Evolutionary conservation across 1,140 invertebrate species (phyloP), one percentile per base, ranked within the genome.

Genomic region (Euwallacea fornicatus): DNA sequence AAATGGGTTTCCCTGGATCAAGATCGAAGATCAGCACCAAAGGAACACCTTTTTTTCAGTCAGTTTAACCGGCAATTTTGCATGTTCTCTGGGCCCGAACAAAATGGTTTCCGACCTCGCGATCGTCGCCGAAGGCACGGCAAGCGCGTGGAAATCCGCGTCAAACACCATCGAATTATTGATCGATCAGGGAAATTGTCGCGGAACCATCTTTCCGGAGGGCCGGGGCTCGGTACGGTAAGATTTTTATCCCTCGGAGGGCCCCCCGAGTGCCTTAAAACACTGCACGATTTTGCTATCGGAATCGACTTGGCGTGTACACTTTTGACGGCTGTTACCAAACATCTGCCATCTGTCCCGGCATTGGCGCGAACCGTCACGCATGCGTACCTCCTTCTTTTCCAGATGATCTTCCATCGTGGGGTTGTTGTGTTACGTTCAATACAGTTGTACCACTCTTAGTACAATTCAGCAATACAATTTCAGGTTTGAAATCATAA

Each of bases 301-400:
- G 46, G 64, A 69, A 56, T 62, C 62, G 62, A 62, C 64, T 56
- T 71, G 59, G 42, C 68, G 71, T 73, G 61, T 72, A 73, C 74
- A 73, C 64, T 75, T 73, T 67, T 71, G 56, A 67, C 66, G 54
- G 74, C 63, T 75, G 71, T 75, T 76, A 76, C 71, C 78, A 82
- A 82, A 80, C 81, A 82, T 82, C 79, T 82, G 79, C 79, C 78
- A 81, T 80, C 79, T 79, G 79, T 77, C 78, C 78, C 75, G 77
- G 76, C 77, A 75, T 82, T 82, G 81, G 81, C 81, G 81, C 81
- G 78, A 81, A 82, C 62, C 13, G 67, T 53, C 69, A 72, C 80
- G 81, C 78, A 74, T 74, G 80, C 81, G 80, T 74, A 67, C 15
- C 43, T 56, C 46, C 47, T 11, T 16, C 13, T 75, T 73, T 74